Evolutionary conservation across 2,113 vertebrate genomes (phyloP).

Genomic region (Trogon surrucura): DNA sequence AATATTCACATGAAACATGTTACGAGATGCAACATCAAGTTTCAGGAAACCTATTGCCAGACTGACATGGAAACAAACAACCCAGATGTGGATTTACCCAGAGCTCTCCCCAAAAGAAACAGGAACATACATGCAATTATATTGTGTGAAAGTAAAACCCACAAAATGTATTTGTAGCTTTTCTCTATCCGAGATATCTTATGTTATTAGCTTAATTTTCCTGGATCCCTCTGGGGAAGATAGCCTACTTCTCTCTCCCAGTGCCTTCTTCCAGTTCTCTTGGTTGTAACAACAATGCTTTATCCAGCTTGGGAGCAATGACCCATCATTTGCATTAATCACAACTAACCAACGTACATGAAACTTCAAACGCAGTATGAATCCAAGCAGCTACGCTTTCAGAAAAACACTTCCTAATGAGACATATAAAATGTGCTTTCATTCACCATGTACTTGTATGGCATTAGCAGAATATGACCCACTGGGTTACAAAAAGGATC

Average conservation of each 20-base stretch:
- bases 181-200: background rate
- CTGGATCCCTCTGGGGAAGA: background rate
- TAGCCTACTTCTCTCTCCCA: background rate
- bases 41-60: background rate
- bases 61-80: background rate
- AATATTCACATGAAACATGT: background rate
- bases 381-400: background rate
- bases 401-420: background rate
- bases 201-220: background rate
- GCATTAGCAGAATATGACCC: background rate
- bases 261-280: background rate
- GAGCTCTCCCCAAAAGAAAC: background rate
- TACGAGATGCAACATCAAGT: background rate
- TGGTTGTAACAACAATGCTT: background rate
- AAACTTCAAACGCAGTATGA: background rate
- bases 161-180: background rate
- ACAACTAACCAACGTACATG: background rate
- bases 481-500: background rate
- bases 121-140: background rate
- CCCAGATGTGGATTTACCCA: background rate
- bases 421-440: background rate
- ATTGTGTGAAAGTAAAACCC: background rate
- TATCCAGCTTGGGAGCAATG: background rate
- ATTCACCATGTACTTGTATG: fast-evolving
- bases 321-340: background rate